Evolutionary conservation across 2,888 invertebrate genomes (phyloP), one percentile per base, ranked within the genome.

Genomic region (Drosophila formosana): DNA sequence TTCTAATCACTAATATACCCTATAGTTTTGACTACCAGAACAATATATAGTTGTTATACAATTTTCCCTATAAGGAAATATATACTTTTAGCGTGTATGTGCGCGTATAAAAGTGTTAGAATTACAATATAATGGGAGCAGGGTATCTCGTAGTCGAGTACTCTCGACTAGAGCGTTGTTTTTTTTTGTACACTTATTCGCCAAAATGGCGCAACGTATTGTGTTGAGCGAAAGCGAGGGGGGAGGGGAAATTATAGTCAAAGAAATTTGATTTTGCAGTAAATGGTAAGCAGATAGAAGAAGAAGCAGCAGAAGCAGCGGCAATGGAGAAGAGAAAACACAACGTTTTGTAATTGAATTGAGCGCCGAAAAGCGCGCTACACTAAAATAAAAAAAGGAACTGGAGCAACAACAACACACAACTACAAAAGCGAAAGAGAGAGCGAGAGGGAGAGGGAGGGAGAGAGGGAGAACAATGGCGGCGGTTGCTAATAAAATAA

Each of bases 401-500:
- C 32, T 30, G 45, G 13, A 13, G 4, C 39, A 37, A 37, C 39
- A 39, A 5, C 13, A 52, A 30, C 45, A 8, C 28, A 46, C 39
- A 30, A 50, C 39, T 13, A 39, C 39, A 37, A 37, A 5, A 41
- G 7, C 34, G 39, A 23, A 34, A 51, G 41, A 55, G 43, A 13
- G 43, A 56, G 52, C 23, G 39, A 55, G 39, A 57, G 60, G 64
- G 57, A 4, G 28, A 28, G 57, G 9, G 47, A 26, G 26, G 41
- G 30, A 37, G 46, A n/a, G 39, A 56, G 45, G 7, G 43, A 47
- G 50, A 79, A 82, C 80, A 86, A 86, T 88, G 83, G 78, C 83
- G 73, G 72, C 80, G 62, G 63, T 63, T 70, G 67, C 78, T 88
- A 89, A 90, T 88, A 89, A 89, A 90, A 90, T 88, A 89, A 89